A percentile compares a stretch with the other conserved stretches of the same genome.
Evolutionary conservation across 2,888 invertebrate species (phyloP).

Genomic region (Endotricha flammealis): DNA sequence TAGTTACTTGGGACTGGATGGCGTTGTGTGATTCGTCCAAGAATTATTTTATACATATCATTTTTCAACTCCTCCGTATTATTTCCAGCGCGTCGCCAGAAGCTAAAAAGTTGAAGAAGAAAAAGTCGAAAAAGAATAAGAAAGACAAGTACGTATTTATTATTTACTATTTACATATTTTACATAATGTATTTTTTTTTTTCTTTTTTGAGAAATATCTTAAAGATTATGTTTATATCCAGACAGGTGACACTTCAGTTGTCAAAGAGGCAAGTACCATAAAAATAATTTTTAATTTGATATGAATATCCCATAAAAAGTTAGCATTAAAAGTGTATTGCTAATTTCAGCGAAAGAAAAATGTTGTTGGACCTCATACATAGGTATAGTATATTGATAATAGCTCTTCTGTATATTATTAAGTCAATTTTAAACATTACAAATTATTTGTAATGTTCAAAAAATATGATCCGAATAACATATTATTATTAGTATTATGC

Average conservation of each 20-base stretch:
- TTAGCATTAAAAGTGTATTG: constrained; percentile 23
- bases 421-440: no score
- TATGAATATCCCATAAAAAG: no score
- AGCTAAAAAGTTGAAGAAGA: constrained; percentile 86
- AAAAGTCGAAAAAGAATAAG: constrained; percentile 87
- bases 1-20: no score
- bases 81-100: constrained; percentile 83
- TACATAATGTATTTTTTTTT: constrained; percentile 11
- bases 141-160: constrained; percentile 82
- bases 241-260: constrained; percentile 67
- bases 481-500: no score
- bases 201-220: constrained; percentile 29
- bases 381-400: constrained; percentile 50
- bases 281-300: neutral
- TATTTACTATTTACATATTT: constrained; percentile 11
- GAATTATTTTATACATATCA: no score
- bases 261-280: constrained; percentile 64
- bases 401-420: no score
- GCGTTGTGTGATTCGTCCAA: no score
- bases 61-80: no score
- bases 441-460: no score
- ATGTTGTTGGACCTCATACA: constrained; percentile 61
- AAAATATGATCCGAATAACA: no score
- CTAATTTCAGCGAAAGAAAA: constrained; percentile 68
- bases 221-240: constrained; percentile 52